Base-by-base conservation (phyloP, 2,113 vertebrate genomes). In the Puma concolor region DNA sequence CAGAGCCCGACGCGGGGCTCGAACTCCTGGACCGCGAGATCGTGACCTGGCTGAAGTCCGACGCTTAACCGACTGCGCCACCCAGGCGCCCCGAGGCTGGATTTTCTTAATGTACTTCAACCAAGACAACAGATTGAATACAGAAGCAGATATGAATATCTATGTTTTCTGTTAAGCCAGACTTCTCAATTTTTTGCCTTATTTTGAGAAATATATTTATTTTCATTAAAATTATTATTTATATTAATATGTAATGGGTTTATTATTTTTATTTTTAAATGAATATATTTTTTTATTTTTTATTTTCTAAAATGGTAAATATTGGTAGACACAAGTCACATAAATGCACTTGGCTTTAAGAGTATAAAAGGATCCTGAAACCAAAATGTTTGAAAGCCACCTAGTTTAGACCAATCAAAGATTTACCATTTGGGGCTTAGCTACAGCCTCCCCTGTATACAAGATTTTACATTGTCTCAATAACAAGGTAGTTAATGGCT, bases 191-290 rank as follows among this genome's bases (percentile, higher is more conserved):
- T 93, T 94, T 83, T 67, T 19, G 57, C 23, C 57, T 85, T 67
- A 48, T 66, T 77, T 71, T 72, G 11, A 97, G 85, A 97, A 71
- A 72, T 82, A 21, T 38, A 88, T 57, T 89, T 82, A 90, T 81
- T 94, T 81, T 71, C 57, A 50, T 38, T 38, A 57, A 69, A 52
- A 71, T 41, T 48, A 48, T 74, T 83, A 76, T 48, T 80, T 69
- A 79, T 27, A 16, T 63, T 69, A 85, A 64, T 38, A 64, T 16
- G 6, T 57, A 64, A 21, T 10, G 5, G n/a, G 29, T 63, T 80
- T 86, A 27, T 87, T 83, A 52, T 41, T 91, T 95, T 60, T 79
- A 94, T 54, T 91, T 96, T 80, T 63, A 60, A 82, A 87, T 36
- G 33, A 69, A 85, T 38, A 71, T 52, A 25, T 72, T 48, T 93